Conservation (phyloP, 2,797 vertebrate species). For the Sphenodon punctatus region DNA sequence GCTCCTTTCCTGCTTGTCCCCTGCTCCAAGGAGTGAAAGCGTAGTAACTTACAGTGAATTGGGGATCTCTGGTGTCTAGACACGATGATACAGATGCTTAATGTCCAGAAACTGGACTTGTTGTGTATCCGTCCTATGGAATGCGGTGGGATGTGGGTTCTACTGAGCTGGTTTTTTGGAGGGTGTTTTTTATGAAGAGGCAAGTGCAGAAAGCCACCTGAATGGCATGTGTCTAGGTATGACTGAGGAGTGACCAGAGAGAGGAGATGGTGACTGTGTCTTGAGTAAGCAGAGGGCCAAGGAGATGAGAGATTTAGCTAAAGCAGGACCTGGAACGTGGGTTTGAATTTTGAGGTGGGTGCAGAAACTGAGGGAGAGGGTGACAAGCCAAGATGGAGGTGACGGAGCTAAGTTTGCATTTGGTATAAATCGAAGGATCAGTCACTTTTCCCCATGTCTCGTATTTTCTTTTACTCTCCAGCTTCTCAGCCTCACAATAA, state of each 20-base stretch:
- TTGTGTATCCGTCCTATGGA: too few species aligned
- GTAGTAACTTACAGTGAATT: background rate
- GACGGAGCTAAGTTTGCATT: background rate
- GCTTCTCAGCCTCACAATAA: conserved; percentile 11
- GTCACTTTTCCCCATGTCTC: background rate
- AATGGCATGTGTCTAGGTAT: too few species aligned
- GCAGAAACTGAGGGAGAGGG: background rate
- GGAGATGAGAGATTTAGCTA: background rate
- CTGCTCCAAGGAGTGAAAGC: background rate
- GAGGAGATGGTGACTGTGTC: background rate
- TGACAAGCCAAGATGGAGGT: background rate
- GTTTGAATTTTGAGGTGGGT: background rate
- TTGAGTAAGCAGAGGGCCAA: background rate
- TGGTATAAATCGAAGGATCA: too few species aligned
- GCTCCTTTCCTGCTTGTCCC: background rate
- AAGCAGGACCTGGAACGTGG: background rate
- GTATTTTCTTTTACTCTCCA: conserved; percentile 23
- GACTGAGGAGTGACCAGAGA: background rate
- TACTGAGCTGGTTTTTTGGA: too few species aligned
- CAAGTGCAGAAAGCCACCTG: background rate
- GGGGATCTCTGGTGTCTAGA: too few species aligned
- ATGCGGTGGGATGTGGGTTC: too few species aligned
- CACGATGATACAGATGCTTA: too few species aligned
- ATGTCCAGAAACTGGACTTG: too few species aligned
- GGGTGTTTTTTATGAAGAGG: too few species aligned